A percentile compares a stretch with the other conserved stretches of the same genome.
Conservation (phyloP, 1,140 invertebrate species). For the Apis florea region DNA sequence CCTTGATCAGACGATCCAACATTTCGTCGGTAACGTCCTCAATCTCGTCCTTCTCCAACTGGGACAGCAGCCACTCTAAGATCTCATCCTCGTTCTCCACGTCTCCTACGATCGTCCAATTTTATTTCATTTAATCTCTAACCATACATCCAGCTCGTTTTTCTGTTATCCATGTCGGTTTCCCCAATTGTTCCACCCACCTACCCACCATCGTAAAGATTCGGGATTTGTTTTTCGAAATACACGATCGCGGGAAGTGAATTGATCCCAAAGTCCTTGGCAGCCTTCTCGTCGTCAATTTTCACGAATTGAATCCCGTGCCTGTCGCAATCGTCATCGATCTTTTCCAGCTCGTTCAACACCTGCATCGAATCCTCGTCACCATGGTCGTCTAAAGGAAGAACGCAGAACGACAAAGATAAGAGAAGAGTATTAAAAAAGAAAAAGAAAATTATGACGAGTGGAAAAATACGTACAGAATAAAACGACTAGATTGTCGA, state of each 20-base stretch:
- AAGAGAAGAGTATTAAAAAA: not conserved
- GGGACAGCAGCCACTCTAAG: constrained; percentile 91
- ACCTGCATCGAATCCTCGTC: constrained; percentile 92
- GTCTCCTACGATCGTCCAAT: constrained; percentile 83
- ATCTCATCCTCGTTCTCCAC: constrained; percentile 95
- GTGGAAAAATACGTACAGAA: constrained; percentile 88
- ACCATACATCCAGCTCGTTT: not conserved
- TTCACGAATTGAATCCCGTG: constrained; percentile 97
- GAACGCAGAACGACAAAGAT: constrained; percentile 49
- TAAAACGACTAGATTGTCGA: constrained; percentile 94
- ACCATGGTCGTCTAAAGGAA: constrained; percentile 88
- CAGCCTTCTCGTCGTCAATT: constrained; percentile 91
- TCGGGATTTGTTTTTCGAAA: constrained; percentile 95
- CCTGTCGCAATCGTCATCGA: constrained; percentile 95
- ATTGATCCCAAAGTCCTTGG: constrained; percentile 93
- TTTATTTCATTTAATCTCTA: constrained; percentile 1
- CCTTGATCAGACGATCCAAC: constrained; percentile 93
- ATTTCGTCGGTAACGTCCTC: constrained; percentile 97
- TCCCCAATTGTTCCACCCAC: constrained; percentile 12
- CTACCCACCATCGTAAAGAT: constrained; percentile 91
- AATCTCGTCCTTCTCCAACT: constrained; percentile 95
- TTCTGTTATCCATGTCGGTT: not conserved
- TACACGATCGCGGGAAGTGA: constrained; percentile 92
- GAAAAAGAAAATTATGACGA: not conserved
- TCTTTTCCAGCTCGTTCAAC: constrained; percentile 92